These are phyloP conservation scores for Carollia perspicillata DNA, from an alignment of 2,113 vertebrate genomes.

Conservation along the genomic window DNA sequence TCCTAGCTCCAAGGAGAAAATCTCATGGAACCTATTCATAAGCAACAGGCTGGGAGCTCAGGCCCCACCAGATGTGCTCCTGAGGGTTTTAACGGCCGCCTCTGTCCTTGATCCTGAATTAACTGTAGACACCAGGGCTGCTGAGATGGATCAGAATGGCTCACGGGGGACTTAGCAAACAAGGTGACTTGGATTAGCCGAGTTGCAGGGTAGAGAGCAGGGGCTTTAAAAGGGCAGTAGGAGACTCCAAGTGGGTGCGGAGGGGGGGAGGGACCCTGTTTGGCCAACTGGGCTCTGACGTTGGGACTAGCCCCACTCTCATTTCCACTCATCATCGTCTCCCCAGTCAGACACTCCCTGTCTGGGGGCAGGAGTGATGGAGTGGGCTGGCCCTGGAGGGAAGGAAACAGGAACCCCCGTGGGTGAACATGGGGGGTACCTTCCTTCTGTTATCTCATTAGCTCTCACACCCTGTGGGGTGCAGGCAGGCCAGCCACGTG, in stretches of 20 bases:
- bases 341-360: not conserved
- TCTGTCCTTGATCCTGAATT: slow-evolving; percentile 54
- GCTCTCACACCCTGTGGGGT: accelerated
- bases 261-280: not conserved
- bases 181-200: slow-evolving; percentile 55
- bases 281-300: not conserved
- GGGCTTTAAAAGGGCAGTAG: not conserved
- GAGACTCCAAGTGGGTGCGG: not conserved
- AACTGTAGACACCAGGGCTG: not conserved
- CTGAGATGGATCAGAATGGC: slow-evolving; percentile 11
- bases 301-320: not conserved
- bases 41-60: slow-evolving; percentile 42
- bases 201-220: not conserved
- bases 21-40: not conserved
- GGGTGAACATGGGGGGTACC: accelerated
- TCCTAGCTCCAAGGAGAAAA: slow-evolving; percentile 33
- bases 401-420: not conserved
- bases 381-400: not conserved
- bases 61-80: slow-evolving; percentile 26
- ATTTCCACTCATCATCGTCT: not conserved
- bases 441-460: not conserved
- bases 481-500: not conserved
- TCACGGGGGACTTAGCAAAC: slow-evolving; percentile 38
- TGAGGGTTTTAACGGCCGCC: slow-evolving; percentile 28
- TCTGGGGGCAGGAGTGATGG: not conserved